Percentiles rank a stretch among this genome's conserved stretches.
Evolutionary conservation across 2,888 invertebrate genomes (phyloP).

Genomic region (Caenorhabditis sp.): DNA sequence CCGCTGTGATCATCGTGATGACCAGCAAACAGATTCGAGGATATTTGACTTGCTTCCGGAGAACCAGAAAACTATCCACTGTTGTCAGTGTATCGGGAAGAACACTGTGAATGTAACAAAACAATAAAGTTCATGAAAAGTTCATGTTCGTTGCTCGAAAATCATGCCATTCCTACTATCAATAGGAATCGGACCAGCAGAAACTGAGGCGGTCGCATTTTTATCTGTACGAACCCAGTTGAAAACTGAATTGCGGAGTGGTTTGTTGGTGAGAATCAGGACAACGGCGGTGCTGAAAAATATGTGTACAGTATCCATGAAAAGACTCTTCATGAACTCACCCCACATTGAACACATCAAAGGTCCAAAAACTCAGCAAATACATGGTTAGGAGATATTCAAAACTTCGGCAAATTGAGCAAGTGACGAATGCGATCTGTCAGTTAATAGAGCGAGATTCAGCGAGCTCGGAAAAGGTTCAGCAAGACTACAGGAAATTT

Average conservation of each 20-base stretch:
- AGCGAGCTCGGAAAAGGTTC: no score
- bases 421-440: slow-evolving; percentile 7
- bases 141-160: background rate
- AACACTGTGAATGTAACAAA: background rate
- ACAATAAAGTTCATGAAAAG: background rate
- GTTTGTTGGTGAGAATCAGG: slow-evolving; percentile 16
- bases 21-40: background rate
- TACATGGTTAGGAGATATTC: slow-evolving; percentile 8
- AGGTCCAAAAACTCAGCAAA: slow-evolving; percentile 1
- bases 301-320: no score
- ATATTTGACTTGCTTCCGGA: background rate
- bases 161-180: background rate
- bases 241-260: slow-evolving; percentile 1
- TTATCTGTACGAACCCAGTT: background rate
- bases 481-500: no score
- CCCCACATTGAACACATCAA: slow-evolving; percentile 29
- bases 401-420: background rate
- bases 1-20: slow-evolving; percentile 1
- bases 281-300: slow-evolving; percentile 18
- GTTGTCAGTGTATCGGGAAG: background rate
- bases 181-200: background rate
- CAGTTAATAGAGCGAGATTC: no score
- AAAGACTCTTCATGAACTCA: no score
- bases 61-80: background rate
- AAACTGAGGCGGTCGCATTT: slow-evolving; percentile 9